These are phyloP conservation scores for Leptocoma aspasia DNA, from an alignment of 2,113 vertebrate species.

Conservation along the genomic window DNA sequence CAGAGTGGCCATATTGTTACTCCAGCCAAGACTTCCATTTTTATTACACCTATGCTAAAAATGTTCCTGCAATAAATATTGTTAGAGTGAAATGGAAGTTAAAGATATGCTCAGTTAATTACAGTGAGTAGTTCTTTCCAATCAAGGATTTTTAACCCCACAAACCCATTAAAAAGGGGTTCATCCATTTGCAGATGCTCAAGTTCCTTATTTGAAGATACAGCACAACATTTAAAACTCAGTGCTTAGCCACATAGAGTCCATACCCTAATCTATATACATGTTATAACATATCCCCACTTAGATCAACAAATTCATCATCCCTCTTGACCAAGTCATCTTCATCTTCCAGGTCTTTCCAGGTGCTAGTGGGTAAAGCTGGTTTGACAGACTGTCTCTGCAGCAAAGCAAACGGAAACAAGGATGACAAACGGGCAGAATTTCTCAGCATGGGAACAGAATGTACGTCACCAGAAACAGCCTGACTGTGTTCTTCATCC, in stretches of 20 bases:
- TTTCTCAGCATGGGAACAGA: slow-evolving; percentile 40
- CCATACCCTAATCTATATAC: background rate
- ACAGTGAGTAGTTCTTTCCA: background rate
- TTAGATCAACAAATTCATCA: slow-evolving; percentile 78
- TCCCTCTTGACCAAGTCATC: slow-evolving; percentile 81
- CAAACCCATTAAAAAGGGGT: background rate
- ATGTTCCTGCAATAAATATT: background rate
- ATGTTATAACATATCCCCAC: slow-evolving; percentile 14
- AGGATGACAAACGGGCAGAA: slow-evolving; percentile 77
- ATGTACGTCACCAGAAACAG: background rate
- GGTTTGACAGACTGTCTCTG: slow-evolving; percentile 80
- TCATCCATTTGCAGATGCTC: background rate
- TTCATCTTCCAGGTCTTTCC: slow-evolving; percentile 78
- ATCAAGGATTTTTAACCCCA: background rate
- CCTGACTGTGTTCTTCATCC: slow-evolving; percentile 37
- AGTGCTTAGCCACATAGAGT: background rate
- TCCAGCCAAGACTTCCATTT: background rate
- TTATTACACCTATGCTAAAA: background rate
- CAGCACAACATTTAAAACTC: background rate
- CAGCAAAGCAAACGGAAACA: slow-evolving; percentile 82
- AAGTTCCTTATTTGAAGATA: background rate
- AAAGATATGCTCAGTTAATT: background rate
- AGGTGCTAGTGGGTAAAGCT: slow-evolving; percentile 78
- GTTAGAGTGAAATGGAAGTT: background rate
- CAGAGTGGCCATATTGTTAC: background rate